Evolutionary conservation across 1,140 invertebrate species (phyloP).

Genomic region (Macrocentrus cingulum): DNA sequence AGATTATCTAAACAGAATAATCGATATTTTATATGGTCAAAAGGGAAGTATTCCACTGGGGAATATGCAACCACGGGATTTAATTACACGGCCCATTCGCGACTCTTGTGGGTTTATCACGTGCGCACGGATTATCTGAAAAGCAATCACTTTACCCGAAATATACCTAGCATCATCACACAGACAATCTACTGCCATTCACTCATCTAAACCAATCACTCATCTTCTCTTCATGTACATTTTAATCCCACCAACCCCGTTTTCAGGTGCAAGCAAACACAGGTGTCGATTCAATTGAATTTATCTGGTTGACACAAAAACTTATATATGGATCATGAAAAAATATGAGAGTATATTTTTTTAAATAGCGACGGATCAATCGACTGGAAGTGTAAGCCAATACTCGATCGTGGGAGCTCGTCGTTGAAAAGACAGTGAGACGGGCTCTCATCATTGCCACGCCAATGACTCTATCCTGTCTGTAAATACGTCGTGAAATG

Average conservation of each 20-base stretch:
- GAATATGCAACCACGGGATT: constrained; percentile 18
- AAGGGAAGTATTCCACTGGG: neutral
- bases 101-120: constrained; percentile 36
- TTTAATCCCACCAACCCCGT: constrained; percentile 31
- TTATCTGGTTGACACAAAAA: no score
- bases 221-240: constrained; percentile 32
- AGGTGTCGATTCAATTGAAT: constrained; percentile 39
- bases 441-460: neutral
- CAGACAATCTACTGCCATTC: constrained; percentile 46
- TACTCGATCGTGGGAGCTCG: constrained; percentile 35
- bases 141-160: constrained; percentile 46
- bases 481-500: neutral
- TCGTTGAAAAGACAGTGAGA: constrained; percentile 8
- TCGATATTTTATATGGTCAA: neutral
- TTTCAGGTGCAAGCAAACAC: constrained; percentile 56
- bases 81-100: constrained; percentile 31
- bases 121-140: constrained; percentile 44
- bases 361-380: constrained; percentile 45
- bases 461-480: constrained; percentile 23
- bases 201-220: constrained; percentile 47
- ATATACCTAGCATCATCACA: constrained; percentile 27
- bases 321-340: neutral
- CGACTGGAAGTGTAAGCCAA: constrained; percentile 47
- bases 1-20: no score
- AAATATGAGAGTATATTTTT: constrained; percentile 12